Evolutionary conservation across 2,888 invertebrate genomes (phyloP).

Genomic region (Poecilobothrus nobilitatus): DNA sequence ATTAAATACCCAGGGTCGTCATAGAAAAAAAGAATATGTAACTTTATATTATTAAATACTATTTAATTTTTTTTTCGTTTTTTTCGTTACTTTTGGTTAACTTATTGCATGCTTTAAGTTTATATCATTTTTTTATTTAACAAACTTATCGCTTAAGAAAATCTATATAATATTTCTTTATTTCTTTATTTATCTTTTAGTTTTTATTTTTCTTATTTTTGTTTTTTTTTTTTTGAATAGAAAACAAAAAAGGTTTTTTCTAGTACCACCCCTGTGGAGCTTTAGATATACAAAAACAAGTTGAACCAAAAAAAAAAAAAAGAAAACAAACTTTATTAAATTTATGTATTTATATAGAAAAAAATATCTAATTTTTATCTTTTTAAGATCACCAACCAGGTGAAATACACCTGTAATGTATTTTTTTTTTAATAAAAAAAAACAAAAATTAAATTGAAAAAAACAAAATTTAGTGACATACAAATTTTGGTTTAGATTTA

Average conservation of each 20-base stretch:
- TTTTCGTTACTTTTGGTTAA: neutral
- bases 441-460: neutral
- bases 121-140: neutral
- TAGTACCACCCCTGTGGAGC: slow-evolving; percentile 1
- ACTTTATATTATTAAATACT: neutral
- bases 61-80: neutral
- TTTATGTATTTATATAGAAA: neutral
- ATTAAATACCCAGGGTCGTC: neutral
- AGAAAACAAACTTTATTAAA: neutral
- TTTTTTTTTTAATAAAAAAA: no score
- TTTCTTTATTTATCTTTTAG: no score
- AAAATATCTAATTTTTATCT: neutral
- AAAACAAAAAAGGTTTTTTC: neutral
- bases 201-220: no score
- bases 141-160: no score
- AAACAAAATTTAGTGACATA: neutral
- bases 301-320: neutral
- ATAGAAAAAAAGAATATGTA: neutral
- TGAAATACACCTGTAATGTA: neutral
- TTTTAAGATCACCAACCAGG: slow-evolving; percentile 2
- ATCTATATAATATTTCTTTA: no score
- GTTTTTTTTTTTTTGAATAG: no score
- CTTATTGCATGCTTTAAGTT: neutral
- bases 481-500: neutral
- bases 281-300: neutral